Conservation (phyloP, 1,140 invertebrate species). For the Heliconius hermathena region DNA sequence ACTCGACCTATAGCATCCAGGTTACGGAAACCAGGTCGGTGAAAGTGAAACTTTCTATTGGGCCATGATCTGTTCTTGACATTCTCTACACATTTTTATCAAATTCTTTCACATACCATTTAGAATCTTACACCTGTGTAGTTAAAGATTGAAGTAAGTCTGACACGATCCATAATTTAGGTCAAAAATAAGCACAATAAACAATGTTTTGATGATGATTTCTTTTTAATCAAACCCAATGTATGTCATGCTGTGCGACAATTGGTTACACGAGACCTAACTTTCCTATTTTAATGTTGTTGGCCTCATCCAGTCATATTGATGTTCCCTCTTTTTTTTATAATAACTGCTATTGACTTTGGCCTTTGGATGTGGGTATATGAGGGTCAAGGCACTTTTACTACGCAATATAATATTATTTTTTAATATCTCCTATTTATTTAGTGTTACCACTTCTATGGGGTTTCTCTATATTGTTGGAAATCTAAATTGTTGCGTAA, state of each 20-base stretch:
- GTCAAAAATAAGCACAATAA: conserved; percentile 33
- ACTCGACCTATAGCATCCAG: conserved; percentile 57
- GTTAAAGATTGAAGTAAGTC: conserved; percentile 15
- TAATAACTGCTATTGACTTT: neutral
- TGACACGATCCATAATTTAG: conserved; percentile 21
- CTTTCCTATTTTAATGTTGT: conserved; percentile 14
- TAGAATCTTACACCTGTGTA: neutral
- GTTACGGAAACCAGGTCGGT: conserved; percentile 63
- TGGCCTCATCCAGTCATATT: neutral
- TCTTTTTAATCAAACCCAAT: conserved; percentile 36
- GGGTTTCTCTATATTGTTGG: neutral
- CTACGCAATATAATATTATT: neutral
- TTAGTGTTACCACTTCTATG: neutral
- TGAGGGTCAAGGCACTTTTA: conserved; percentile 4
- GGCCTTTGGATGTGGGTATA: neutral
- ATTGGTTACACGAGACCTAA: conserved; percentile 17
- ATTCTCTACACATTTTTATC: conserved; percentile 50
- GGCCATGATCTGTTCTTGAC: conserved; percentile 68
- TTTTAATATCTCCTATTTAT: neutral
- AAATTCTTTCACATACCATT: conserved; percentile 19
- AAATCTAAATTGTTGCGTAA: too few species aligned
- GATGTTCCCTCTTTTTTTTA: neutral
- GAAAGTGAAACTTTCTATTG: conserved; percentile 69
- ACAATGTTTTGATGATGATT: conserved; percentile 33
- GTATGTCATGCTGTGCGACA: conserved; percentile 34